phyloP scores from a whole-genome alignment of 2,113 vertebrate genomes.

The Formicarius rufipectus region DNA sequence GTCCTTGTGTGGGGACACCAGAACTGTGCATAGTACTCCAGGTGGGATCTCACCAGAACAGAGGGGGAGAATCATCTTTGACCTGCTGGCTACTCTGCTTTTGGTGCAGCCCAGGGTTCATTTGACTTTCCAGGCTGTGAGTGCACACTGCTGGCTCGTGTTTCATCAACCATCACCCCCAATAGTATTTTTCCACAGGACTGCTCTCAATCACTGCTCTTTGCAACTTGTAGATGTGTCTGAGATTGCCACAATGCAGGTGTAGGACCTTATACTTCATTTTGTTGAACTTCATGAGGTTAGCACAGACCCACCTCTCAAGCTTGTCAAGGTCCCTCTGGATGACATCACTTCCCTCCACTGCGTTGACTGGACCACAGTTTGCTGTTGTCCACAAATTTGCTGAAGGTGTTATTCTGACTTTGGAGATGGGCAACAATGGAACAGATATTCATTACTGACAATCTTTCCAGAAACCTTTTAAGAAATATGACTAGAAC shows the following conservation, averaged over 20 bases:
- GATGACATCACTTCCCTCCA: neutral
- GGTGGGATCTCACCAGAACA: neutral
- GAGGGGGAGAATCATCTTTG: neutral
- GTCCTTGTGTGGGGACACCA: neutral
- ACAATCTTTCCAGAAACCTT: neutral
- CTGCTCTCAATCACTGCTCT: neutral
- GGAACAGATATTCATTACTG: neutral
- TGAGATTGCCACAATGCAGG: neutral
- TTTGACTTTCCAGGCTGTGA: neutral
- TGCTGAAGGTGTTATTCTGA: neutral
- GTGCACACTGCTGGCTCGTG: rapidly evolving
- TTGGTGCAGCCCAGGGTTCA: neutral
- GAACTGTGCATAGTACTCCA: neutral
- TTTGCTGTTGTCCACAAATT: neutral
- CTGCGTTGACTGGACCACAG: rapidly evolving
- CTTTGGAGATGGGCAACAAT: neutral
- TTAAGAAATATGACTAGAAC: neutral
- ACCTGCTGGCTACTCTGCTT: rapidly evolving
- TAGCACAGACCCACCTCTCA: neutral
- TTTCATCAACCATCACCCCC: neutral
- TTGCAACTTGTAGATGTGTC: neutral
- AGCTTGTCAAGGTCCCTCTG: too few species aligned
- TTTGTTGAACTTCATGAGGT: neutral
- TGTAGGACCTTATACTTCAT: neutral
- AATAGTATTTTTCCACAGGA: too few species aligned